Percentiles rank a stretch among this genome's conserved stretches.
Evolutionary conservation across 2,113 vertebrate genomes (phyloP).

Genomic region (Pelecanus crispus): DNA sequence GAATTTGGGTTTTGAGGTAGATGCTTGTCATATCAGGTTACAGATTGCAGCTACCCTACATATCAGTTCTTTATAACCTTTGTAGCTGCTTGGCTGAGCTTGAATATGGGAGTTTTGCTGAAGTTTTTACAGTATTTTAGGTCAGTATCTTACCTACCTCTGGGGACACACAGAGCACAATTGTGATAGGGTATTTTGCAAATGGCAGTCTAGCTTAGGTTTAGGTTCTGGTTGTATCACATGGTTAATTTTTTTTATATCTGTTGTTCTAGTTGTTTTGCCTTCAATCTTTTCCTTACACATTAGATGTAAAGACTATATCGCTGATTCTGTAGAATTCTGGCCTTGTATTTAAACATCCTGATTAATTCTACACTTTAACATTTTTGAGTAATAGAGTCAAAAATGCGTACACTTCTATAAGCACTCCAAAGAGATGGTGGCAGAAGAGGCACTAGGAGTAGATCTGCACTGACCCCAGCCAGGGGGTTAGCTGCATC

Average conservation of each 20-base stretch:
- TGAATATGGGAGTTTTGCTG: neutral
- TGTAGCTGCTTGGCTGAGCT: neutral
- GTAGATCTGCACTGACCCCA: neutral
- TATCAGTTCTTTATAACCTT: neutral
- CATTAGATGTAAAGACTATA: neutral
- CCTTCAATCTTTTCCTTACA: neutral
- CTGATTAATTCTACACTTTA: neutral
- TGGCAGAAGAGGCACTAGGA: neutral
- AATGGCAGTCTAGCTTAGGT: neutral
- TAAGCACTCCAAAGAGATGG: neutral
- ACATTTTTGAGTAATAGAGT: neutral
- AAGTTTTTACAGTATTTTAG: neutral
- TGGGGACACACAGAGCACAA: neutral
- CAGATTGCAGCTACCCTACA: neutral
- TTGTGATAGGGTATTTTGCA: neutral
- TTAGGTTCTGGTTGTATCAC: neutral
- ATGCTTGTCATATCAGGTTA: neutral
- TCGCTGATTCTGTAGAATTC: neutral
- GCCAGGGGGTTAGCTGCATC: rapidly evolving
- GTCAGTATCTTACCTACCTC: neutral
- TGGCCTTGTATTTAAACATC: neutral
- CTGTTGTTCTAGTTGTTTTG: neutral
- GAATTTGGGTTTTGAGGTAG: neutral
- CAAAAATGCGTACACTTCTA: neutral
- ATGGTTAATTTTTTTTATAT: neutral